Conservation (phyloP, 1,140 invertebrate genomes). For the Aphis gossypii region DNA sequence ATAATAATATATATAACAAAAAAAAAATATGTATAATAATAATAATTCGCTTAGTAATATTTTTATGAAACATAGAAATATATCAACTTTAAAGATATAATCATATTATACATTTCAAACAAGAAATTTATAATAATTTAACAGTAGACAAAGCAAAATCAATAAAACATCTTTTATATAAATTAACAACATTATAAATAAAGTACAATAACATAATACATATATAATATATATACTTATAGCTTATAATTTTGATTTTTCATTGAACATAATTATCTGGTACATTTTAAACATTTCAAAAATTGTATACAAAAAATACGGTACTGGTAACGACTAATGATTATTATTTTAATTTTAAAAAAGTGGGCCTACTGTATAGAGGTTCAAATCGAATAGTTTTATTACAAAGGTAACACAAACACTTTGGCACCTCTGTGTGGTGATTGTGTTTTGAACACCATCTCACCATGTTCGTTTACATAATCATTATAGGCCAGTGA, state of each 20-base stretch:
- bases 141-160: neutral
- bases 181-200: constrained; percentile 15
- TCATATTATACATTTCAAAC: neutral
- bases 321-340: neutral
- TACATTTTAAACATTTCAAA: neutral
- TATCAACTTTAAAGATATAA: constrained; percentile 16
- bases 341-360: neutral
- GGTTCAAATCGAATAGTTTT: neutral
- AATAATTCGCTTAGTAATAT: constrained; percentile 23
- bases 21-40: neutral
- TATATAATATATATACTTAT: neutral
- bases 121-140: neutral
- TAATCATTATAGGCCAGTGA: constrained; percentile 72
- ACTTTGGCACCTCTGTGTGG: constrained; percentile 66
- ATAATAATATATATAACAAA: neutral
- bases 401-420: constrained; percentile 59
- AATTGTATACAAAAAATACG: constrained; percentile 20
- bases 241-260: constrained; percentile 26
- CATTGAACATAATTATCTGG: neutral
- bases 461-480: constrained; percentile 67
- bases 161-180: constrained; percentile 36
- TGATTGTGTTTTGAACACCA: constrained; percentile 68
- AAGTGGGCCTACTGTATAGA: neutral
- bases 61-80: neutral
- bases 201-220: constrained; percentile 4